phyloP scores from a whole-genome alignment of 2,113 vertebrate species.

The Damaliscus lunatus region DNA sequence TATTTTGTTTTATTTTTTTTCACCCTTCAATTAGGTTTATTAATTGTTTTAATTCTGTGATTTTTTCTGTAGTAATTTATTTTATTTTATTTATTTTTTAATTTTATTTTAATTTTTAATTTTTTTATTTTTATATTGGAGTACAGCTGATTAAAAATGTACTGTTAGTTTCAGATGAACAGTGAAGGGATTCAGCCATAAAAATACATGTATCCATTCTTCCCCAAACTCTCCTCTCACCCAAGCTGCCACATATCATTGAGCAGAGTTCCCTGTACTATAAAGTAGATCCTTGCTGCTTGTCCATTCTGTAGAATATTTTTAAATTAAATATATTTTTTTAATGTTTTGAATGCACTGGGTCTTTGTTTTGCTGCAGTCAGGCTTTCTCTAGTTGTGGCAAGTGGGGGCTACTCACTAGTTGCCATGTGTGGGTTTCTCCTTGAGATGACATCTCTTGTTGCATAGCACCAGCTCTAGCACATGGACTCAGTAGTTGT shows the following conservation, averaged over 20 bases:
- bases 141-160: background rate
- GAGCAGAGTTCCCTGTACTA: background rate
- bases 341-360: background rate
- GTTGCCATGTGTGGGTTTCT: background rate
- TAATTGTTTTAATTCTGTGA: too few relatives aligned
- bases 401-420: background rate
- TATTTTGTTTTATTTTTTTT: too few relatives aligned
- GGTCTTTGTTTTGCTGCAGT: background rate
- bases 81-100: too few relatives aligned
- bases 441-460: background rate
- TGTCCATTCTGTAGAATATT: background rate
- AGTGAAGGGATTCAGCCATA: background rate
- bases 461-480: background rate
- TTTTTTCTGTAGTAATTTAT: too few relatives aligned
- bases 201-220: background rate
- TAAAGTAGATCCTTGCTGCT: background rate
- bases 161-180: background rate
- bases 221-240: background rate
- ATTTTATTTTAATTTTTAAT: background rate
- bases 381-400: background rate
- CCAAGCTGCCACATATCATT: background rate
- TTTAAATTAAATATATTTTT: background rate
- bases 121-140: background rate
- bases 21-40: too few relatives aligned
- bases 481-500: background rate